phyloP scores from a whole-genome alignment of 2,113 vertebrate species.

The Corythaixoides concolor region DNA sequence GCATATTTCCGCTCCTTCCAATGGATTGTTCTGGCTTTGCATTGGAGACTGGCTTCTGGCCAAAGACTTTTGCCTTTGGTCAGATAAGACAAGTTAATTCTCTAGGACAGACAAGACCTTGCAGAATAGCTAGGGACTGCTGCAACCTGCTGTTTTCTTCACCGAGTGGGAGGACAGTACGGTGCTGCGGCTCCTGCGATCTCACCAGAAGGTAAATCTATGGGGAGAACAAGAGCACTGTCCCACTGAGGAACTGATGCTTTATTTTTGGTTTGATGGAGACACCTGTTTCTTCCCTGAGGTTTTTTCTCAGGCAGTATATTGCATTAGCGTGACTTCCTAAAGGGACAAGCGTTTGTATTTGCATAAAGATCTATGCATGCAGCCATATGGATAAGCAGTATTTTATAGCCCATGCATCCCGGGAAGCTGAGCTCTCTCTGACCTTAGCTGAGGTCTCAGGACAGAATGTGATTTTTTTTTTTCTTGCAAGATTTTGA shows the following conservation, averaged over 20 bases:
- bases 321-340: neutral
- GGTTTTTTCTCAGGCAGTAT: neutral
- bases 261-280: neutral
- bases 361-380: neutral
- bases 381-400: neutral
- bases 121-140: neutral
- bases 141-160: neutral
- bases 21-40: neutral
- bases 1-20: neutral
- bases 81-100: neutral
- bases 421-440: neutral
- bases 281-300: neutral
- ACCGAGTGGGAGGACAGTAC: accelerated
- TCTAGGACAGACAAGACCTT: neutral
- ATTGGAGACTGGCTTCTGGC: neutral
- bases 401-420: neutral
- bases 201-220: neutral
- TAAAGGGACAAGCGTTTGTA: neutral
- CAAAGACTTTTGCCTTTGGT: neutral
- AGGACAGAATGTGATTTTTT: neutral
- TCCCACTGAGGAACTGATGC: neutral
- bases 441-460: neutral
- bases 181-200: neutral
- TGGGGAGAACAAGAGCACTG: neutral
- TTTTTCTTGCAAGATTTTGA: neutral